Conservation (phyloP, 2,888 invertebrate genomes). For the Brenthis daphne region DNA sequence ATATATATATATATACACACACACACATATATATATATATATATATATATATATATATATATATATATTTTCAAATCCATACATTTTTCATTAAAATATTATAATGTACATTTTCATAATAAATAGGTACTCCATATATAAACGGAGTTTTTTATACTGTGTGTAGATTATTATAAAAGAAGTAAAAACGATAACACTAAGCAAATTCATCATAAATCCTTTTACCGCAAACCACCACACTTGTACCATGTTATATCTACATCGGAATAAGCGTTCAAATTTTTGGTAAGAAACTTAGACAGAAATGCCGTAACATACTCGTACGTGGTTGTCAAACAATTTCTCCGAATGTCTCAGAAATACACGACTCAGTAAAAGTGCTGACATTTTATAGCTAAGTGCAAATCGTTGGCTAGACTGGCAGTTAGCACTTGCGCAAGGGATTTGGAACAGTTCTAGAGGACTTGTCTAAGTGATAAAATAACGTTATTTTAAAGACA, state of each 20-base stretch:
- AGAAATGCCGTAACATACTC: conserved; percentile 50
- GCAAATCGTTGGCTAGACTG: conserved; percentile 22
- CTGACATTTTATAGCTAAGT: conserved; percentile 32
- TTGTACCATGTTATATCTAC: conserved; percentile 31
- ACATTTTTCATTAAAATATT: too few species aligned
- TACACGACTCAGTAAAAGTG: conserved; percentile 27
- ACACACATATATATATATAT: too few species aligned
- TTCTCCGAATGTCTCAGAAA: conserved; percentile 38
- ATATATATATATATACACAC: too few species aligned
- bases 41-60: too few species aligned
- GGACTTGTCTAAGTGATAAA: too few species aligned
- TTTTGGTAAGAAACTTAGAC: conserved; percentile 52
- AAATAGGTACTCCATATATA: too few species aligned
- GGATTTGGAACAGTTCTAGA: background rate
- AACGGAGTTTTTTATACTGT: too few species aligned
- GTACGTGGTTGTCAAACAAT: conserved; percentile 56
- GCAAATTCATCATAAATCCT: background rate
- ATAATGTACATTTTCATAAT: too few species aligned
- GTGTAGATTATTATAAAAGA: too few species aligned
- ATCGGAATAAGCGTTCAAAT: conserved; percentile 38
- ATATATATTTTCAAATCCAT: too few species aligned
- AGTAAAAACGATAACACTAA: conserved; percentile 12
- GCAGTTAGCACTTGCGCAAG: conserved; percentile 7
- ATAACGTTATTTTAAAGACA: too few species aligned
- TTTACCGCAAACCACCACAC: background rate